phyloP scores from a whole-genome alignment of 2,797 vertebrate genomes.

The Dendrocincla fuliginosa region DNA sequence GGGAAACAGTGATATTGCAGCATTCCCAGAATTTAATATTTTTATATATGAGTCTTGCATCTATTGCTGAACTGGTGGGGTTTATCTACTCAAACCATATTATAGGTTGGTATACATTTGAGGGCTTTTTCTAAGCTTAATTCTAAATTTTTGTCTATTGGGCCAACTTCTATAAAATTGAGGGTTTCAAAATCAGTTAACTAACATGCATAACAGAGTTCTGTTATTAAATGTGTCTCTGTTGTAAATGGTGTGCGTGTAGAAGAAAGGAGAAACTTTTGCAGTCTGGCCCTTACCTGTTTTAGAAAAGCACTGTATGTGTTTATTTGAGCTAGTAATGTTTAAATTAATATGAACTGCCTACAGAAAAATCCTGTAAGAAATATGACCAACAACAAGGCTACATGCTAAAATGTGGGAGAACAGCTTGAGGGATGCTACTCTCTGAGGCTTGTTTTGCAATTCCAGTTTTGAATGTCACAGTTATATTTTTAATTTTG shows the following conservation, averaged over 20 bases:
- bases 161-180: background rate
- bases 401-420: background rate
- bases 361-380: background rate
- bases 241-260: fast-evolving
- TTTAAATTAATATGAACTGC: background rate
- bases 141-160: background rate
- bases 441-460: background rate
- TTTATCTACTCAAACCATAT: background rate
- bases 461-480: background rate
- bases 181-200: background rate
- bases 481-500: background rate
- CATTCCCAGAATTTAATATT: background rate
- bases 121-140: background rate
- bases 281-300: background rate
- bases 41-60: background rate
- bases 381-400: background rate
- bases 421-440: background rate
- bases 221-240: background rate
- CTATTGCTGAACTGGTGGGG: background rate
- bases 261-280: background rate
- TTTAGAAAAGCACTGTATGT: background rate
- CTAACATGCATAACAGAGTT: background rate
- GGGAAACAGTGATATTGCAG: background rate
- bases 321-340: background rate
- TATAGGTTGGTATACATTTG: background rate